Conservation (phyloP, 30 jellyfish, hydroid and myxozoan species). For the Hydractinia echinata region DNA sequence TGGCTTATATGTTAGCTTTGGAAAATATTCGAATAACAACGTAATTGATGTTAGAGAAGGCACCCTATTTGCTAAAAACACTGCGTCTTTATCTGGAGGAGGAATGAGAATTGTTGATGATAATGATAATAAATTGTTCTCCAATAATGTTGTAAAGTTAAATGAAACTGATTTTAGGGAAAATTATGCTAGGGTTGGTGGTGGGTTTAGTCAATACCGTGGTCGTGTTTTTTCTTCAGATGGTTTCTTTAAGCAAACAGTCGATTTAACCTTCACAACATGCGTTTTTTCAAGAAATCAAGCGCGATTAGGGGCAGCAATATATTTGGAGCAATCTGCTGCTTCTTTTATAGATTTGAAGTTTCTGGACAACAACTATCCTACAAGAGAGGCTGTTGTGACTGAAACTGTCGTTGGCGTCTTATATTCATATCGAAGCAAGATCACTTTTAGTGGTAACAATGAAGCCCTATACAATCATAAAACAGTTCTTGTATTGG, state of each 20-base stretch:
- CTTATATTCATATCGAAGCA: background rate
- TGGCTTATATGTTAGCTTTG: background rate
- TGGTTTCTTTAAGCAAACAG: background rate
- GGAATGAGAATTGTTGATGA: background rate
- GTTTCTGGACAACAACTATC: background rate
- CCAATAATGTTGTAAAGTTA: background rate
- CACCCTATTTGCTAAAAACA: background rate
- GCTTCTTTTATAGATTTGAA: background rate
- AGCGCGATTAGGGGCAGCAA: conserved; percentile 5
- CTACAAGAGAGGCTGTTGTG: too few relatives aligned
- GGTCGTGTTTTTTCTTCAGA: background rate
- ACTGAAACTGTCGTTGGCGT: background rate
- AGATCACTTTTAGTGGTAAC: background rate
- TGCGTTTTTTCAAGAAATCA: background rate
- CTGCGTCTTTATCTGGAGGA: background rate
- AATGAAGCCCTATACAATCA: background rate
- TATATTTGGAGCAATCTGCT: background rate
- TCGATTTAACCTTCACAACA: background rate
- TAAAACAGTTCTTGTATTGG: background rate
- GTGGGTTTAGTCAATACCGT: background rate
- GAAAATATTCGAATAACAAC: background rate
- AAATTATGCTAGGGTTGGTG: background rate
- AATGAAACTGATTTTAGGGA: background rate
- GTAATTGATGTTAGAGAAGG: background rate
- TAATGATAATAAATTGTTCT: background rate